Percentiles rank a stretch among this genome's conserved stretches.
phyloP scores from a whole-genome alignment of 2,113 vertebrate genomes.

The Riparia riparia region DNA sequence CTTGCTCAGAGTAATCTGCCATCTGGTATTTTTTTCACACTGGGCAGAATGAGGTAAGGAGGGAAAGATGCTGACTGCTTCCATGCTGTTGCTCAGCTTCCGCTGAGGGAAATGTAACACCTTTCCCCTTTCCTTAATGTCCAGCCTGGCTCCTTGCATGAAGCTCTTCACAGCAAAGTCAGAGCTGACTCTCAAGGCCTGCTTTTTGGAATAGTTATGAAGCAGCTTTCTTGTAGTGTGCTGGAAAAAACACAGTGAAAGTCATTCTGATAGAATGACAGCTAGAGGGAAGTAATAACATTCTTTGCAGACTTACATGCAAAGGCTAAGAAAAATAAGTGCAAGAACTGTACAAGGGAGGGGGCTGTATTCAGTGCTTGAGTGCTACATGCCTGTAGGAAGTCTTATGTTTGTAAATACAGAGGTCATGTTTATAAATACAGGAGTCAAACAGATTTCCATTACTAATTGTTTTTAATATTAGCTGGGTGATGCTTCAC shows the following conservation, averaged over 20 bases:
- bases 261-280: neutral
- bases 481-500: neutral
- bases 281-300: neutral
- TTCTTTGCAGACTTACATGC: neutral
- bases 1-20: neutral
- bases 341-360: neutral
- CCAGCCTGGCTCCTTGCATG: neutral
- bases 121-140: neutral
- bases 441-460: neutral
- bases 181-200: neutral
- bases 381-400: neutral
- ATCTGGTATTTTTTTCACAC: neutral
- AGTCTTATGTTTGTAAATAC: neutral
- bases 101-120: neutral
- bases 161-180: neutral
- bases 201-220: neutral
- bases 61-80: neutral
- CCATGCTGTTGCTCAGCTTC: neutral
- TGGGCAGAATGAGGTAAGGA: neutral
- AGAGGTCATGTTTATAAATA: neutral
- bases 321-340: neutral
- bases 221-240: neutral
- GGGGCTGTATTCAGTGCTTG: neutral
- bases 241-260: neutral
- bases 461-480: neutral